These are phyloP conservation scores for Umimayanthus chanpuru DNA, from an alignment of 92 coral and sea anemone species.

Conservation along the genomic window DNA sequence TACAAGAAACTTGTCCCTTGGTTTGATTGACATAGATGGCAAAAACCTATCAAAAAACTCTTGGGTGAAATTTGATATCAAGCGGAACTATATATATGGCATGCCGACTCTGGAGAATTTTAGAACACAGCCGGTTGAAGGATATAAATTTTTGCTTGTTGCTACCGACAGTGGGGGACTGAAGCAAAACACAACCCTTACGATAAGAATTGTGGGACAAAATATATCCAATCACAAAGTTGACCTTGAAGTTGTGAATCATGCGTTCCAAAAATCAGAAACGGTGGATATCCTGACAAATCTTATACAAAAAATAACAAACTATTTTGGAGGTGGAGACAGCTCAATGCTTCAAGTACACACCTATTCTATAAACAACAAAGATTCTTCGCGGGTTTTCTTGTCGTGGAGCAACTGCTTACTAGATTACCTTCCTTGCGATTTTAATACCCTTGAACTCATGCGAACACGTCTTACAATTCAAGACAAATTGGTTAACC, in stretches of 20 bases:
- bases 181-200: slow-evolving; percentile 33
- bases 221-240: slow-evolving; percentile 17
- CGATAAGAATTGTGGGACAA: slow-evolving; percentile 13
- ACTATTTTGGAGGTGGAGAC: slow-evolving; percentile 22
- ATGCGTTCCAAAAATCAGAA: slow-evolving; percentile 1
- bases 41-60: slow-evolving; percentile 20
- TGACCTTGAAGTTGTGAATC: not conserved
- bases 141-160: slow-evolving; percentile 43
- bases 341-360: not conserved
- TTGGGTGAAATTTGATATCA: slow-evolving; percentile 41
- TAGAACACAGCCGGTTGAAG: slow-evolving; percentile 44
- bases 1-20: slow-evolving; percentile 46
- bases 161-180: slow-evolving; percentile 51
- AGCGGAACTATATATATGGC: slow-evolving; percentile 38
- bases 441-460: slow-evolving; percentile 28
- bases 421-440: slow-evolving; percentile 44
- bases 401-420: slow-evolving; percentile 56
- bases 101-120: slow-evolving; percentile 29
- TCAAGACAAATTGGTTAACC: slow-evolving; percentile 28
- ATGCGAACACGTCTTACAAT: slow-evolving; percentile 19
- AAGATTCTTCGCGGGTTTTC: not conserved
- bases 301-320: slow-evolving; percentile 5
- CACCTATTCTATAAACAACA: not conserved
- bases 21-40: slow-evolving; percentile 1
- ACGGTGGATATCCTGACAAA: slow-evolving; percentile 1